phyloP scores from a whole-genome alignment of 2,888 invertebrate genomes.

The Cyclophora albipunctata region DNA sequence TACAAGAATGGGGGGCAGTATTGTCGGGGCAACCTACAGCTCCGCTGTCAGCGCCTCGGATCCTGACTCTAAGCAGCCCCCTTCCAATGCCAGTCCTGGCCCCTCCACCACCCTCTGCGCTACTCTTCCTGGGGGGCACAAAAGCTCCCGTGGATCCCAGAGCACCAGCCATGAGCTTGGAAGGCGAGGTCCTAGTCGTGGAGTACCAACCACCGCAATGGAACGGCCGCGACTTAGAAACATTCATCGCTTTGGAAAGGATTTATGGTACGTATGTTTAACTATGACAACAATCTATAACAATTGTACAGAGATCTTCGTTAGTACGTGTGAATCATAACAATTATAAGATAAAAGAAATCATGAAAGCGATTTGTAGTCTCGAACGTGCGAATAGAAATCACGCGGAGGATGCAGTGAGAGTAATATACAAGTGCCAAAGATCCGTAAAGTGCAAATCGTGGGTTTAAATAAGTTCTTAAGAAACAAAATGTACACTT shows the following conservation, averaged over 20 bases:
- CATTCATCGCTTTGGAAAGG: slow-evolving; percentile 67
- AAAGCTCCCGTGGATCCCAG: slow-evolving; percentile 78
- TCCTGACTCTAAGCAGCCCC: slow-evolving; percentile 43
- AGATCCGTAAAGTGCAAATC: slow-evolving; percentile 14
- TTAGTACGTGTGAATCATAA: too few relatives aligned
- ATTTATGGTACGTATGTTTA: slow-evolving; percentile 54
- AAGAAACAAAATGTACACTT: slow-evolving; percentile 14
- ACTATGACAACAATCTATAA: neutral
- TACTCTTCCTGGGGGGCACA: slow-evolving; percentile 77
- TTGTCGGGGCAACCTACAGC: slow-evolving; percentile 56
- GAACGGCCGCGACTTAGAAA: slow-evolving; percentile 70
- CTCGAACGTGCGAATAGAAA: neutral
- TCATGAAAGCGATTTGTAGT: too few relatives aligned
- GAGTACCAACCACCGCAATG: slow-evolving; percentile 74
- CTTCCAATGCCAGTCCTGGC: slow-evolving; percentile 43
- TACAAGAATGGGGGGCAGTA: slow-evolving; percentile 60
- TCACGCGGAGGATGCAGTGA: neutral
- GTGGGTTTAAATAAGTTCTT: slow-evolving; percentile 9
- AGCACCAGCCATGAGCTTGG: slow-evolving; percentile 72
- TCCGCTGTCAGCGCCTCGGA: slow-evolving; percentile 48
- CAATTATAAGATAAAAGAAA: too few relatives aligned
- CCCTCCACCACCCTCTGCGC: slow-evolving; percentile 51
- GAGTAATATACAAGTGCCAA: slow-evolving; percentile 1
- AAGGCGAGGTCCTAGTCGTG: slow-evolving; percentile 78
- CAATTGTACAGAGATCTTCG: too few relatives aligned